A percentile compares a stretch with the other conserved stretches of the same genome.
Conservation (phyloP, 2,113 vertebrate species). For the Eretmochelys imbricata region DNA sequence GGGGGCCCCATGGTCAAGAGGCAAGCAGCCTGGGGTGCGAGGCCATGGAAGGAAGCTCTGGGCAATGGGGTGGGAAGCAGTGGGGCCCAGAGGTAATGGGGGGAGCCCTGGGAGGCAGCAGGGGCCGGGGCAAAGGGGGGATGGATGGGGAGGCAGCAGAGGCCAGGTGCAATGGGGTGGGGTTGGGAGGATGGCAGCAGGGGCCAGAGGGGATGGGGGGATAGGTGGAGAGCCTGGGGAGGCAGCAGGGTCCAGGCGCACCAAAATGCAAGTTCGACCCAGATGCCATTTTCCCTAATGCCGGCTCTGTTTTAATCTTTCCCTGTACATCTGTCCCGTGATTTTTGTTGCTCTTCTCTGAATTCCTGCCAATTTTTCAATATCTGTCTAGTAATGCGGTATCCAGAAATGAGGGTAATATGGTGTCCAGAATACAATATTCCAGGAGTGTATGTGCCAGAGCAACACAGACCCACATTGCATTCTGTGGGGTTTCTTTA, state of each 20-base stretch:
- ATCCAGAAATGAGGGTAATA: neutral
- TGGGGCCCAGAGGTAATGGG: neutral
- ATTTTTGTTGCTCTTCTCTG: neutral
- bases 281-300: neutral
- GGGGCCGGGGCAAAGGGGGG: neutral
- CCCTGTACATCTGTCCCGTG: neutral
- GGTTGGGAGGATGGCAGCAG: neutral
- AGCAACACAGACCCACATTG: neutral
- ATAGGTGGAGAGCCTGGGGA: no score
- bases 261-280: neutral
- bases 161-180: no score
- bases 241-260: neutral
- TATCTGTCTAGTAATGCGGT: constrained; percentile 45
- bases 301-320: neutral
- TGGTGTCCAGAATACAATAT: constrained; percentile 1
- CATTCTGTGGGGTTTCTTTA: neutral
- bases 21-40: neutral
- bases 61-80: neutral
- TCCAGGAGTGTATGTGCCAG: neutral
- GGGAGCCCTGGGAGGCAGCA: neutral
- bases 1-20: neutral
- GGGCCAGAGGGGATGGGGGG: neutral
- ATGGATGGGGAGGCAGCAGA: neutral
- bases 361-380: neutral
- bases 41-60: neutral